Base-by-base conservation (phyloP, 2,888 invertebrate species). In the Papilio protenor region DNA sequence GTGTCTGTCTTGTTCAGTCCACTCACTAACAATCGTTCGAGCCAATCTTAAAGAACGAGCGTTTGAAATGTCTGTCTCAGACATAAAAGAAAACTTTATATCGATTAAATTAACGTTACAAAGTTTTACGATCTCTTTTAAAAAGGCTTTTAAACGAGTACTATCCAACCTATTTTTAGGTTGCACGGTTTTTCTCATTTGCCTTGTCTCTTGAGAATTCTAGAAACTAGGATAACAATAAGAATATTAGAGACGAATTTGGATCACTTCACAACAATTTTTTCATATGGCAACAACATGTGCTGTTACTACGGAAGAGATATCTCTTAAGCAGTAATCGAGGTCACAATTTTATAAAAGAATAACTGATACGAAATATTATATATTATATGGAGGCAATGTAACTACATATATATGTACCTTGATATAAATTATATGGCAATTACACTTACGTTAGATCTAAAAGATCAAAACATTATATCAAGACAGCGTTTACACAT, bases 1-100 rank as follows among this genome's bases (percentile, higher is more conserved):
- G 82, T 85, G 82, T 84, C 80, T 82, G 81, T 83, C 80, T 82
- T 81, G 82, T 85, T 85, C 84, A 82, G 87, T 87, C 85, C 84
- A 78, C 81, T 75, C 81, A 79, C 82, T 83, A 82, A 84, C 86
- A 86, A 85, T 88, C 86, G 86, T 86, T 82, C 82, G 79, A 77
- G 82, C 85, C 81, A 87, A 88, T 90, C 86, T 87, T 88, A 75
- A 76, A 72, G 64, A 40, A 78, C 45, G 47, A 40, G 55, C 64
- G 33, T 75, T 72, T 66, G 45, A 45, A 45, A 45, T 69, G 66
- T 40, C 66, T 69, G 21, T n/a, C 40, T 12, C 2, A 12, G 66
- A 69, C 40, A 69, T 55, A 52, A 52, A 55, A 47, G 52, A 57
- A 40, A 33, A 18, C 33, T 69, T 73, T 69, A 21, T 77, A 74